A percentile compares a stretch with the other conserved stretches of the same genome.
phyloP scores from a whole-genome alignment of 2,113 vertebrate genomes.

The Ctenomys sociabilis region DNA sequence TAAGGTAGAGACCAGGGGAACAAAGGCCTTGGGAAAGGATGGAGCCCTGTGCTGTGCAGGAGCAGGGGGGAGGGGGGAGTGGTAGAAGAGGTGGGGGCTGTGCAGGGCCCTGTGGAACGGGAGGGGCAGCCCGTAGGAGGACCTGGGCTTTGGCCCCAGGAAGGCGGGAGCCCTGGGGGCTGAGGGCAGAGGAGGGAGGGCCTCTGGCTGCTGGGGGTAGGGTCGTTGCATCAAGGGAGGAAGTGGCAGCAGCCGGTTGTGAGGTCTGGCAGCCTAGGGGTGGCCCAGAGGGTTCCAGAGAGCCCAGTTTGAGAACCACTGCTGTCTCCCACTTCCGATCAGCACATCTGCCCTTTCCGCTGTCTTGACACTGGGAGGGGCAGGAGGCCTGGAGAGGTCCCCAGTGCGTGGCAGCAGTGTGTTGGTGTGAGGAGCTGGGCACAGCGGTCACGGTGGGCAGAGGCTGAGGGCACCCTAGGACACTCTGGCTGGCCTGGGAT shows the following conservation, averaged over 20 bases:
- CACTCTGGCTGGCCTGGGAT: not conserved
- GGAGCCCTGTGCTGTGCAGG: not conserved
- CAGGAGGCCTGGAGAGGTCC: not conserved
- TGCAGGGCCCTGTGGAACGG: not conserved
- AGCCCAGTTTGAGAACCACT: not conserved
- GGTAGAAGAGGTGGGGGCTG: too few relatives aligned
- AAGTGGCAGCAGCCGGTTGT: not conserved
- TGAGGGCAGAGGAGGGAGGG: not conserved
- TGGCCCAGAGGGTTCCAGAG: not conserved
- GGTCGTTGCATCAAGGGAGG: not conserved
- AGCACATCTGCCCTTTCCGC: not conserved
- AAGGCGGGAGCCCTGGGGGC: not conserved
- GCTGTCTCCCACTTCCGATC: not conserved
- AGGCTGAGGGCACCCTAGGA: not conserved
- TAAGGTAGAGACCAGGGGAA: not conserved
- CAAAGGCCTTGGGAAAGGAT: slow-evolving; percentile 30
- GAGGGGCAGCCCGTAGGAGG: fast-evolving
- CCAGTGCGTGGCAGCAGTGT: fast-evolving
- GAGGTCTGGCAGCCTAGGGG: not conserved
- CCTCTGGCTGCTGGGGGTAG: not conserved
- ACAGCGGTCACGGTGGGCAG: fast-evolving
- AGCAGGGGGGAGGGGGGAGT: too few relatives aligned
- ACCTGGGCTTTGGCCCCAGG: not conserved
- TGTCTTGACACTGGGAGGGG: not conserved
- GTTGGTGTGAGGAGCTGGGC: not conserved